Base-by-base conservation (phyloP, 2,888 invertebrate species). In the Cremastinae sp. region DNA sequence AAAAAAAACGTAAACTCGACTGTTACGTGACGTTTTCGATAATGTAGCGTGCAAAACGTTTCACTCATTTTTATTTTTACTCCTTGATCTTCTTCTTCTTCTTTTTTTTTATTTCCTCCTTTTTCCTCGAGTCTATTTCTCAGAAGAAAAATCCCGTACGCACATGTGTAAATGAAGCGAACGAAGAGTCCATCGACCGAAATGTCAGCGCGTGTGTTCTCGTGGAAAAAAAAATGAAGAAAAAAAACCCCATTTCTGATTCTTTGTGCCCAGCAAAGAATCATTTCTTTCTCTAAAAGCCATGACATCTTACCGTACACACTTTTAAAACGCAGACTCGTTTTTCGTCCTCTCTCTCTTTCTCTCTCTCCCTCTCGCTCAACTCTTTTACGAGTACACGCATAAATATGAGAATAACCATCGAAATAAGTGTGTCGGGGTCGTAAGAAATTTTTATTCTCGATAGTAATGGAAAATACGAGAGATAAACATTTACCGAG, bases 1-100 rank as follows among this genome's bases (percentile, higher is more conserved):
- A n/a, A n/a, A n/a, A n/a, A n/a, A n/a, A 49, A 58, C 22, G 28
- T 51, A 36, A 41, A 47, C 28, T 56, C 72, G 34, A 54, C 18
- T 18, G 59, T 75, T 75, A 71, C 66, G 54, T 71, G 75, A 75
- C 54, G 41, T n/a, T n/a, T n/a, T n/a, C n/a, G n/a, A n/a, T n/a
- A n/a, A n/a, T n/a, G n/a, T n/a, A n/a, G n/a, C n/a, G n/a, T n/a
- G n/a, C n/a, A n/a, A n/a, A n/a, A n/a, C n/a, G n/a, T n/a, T n/a
- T n/a, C n/a, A n/a, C n/a, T n/a, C n/a, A n/a, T n/a, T n/a, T n/a
- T n/a, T n/a, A n/a, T n/a, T n/a, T n/a, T n/a, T n/a, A n/a, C n/a
- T n/a, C n/a, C n/a, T n/a, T n/a, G n/a, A n/a, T n/a, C n/a, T n/a
- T n/a, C n/a, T n/a, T n/a, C n/a, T n/a, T n/a, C n/a, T n/a, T n/a